A percentile compares a stretch with the other conserved stretches of the same genome.
phyloP scores from a whole-genome alignment of 2,888 invertebrate genomes.

The Cyclophora albipunctata region DNA sequence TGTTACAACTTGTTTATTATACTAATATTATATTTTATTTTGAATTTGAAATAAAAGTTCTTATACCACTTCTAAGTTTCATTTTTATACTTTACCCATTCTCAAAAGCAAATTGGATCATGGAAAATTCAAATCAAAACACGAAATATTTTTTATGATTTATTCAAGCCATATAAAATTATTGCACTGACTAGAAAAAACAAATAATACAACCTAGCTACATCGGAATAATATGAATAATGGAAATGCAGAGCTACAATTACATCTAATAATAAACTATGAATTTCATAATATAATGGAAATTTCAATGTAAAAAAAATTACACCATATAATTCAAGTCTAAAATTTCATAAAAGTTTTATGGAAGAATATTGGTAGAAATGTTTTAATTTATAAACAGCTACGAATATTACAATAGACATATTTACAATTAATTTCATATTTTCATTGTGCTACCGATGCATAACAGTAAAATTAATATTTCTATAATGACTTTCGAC shows the following conservation, averaged over 20 bases:
- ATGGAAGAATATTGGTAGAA: no score
- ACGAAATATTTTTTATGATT: slow-evolving; percentile 39
- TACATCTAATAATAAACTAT: slow-evolving; percentile 7
- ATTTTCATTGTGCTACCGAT: no score
- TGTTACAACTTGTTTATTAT: background rate
- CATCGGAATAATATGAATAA: slow-evolving; percentile 24
- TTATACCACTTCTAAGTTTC: no score
- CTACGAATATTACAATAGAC: no score
- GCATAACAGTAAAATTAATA: no score
- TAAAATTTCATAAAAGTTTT: no score
- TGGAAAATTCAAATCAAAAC: slow-evolving; percentile 5
- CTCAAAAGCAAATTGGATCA: background rate
- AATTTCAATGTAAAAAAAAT: slow-evolving; percentile 1
- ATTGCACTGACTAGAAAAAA: slow-evolving; percentile 70
- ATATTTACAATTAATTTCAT: no score
- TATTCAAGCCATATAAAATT: slow-evolving; percentile 69
- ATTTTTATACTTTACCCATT: no score
- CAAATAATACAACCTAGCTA: slow-evolving; percentile 43
- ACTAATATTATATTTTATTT: slow-evolving; percentile 1
- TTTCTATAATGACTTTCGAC: no score
- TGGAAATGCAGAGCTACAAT: slow-evolving; percentile 34
- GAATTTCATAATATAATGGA: slow-evolving; percentile 3
- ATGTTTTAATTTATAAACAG: no score
- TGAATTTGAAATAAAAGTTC: no score
- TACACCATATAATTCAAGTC: no score